These are phyloP conservation scores for Phenganax marumi DNA, from an alignment of 92 coral and sea anemone genomes.

Conservation along the genomic window DNA sequence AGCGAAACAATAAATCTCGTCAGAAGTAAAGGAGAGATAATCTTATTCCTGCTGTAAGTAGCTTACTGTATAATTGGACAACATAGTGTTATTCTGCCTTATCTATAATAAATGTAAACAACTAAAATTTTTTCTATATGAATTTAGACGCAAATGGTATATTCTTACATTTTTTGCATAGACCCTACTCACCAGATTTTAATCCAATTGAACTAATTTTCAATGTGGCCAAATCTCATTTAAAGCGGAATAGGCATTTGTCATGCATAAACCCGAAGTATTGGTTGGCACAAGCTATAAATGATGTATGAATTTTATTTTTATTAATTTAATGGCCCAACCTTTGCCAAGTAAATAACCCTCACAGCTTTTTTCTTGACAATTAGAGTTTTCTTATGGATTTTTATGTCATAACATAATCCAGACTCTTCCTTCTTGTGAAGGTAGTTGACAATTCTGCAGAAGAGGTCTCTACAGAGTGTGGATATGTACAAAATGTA, in stretches of 20 bases:
- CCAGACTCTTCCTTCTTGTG: background rate
- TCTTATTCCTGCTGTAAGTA: slow-evolving; percentile 61
- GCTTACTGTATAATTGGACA: too few relatives aligned
- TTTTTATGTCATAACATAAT: background rate
- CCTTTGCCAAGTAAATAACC: too few relatives aligned
- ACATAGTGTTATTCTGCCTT: too few relatives aligned
- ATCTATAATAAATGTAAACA: background rate
- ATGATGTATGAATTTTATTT: slow-evolving; percentile 19
- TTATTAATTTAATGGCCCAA: too few relatives aligned
- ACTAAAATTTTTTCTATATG: background rate
- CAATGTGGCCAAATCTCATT: slow-evolving; percentile 41
- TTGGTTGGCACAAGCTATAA: slow-evolving; percentile 52
- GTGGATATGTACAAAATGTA: slow-evolving; percentile 32
- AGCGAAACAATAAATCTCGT: slow-evolving; percentile 27
- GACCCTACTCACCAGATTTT: slow-evolving; percentile 58
- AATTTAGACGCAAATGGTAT: too few relatives aligned
- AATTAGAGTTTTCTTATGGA: background rate
- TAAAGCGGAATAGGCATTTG: slow-evolving; percentile 45
- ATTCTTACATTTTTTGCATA: background rate
- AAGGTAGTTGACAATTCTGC: slow-evolving; percentile 49
- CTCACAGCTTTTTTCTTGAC: background rate
- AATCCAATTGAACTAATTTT: slow-evolving; percentile 51
- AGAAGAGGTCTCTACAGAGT: slow-evolving; percentile 38
- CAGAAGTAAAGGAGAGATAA: slow-evolving; percentile 48
- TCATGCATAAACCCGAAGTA: slow-evolving; percentile 45